Evolutionary conservation across 2,888 invertebrate species (phyloP).

Genomic region (Brachyopa scutellaris): DNA sequence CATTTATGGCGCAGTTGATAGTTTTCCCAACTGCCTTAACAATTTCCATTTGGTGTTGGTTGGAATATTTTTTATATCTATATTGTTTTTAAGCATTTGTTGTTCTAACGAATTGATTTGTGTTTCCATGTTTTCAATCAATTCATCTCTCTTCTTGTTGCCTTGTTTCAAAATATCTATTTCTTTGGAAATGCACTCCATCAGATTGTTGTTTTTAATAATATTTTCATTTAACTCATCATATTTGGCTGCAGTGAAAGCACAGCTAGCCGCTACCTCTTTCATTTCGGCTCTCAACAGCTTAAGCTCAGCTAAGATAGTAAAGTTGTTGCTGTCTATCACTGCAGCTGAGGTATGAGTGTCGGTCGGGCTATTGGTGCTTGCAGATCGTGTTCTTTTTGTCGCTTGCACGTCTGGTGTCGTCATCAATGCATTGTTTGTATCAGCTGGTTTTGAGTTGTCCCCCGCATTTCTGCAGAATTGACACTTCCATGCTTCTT

Average conservation of each 20-base stretch:
- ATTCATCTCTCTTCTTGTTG: conserved; percentile 10
- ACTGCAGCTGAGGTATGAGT: too few relatives aligned
- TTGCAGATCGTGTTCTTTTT: background rate
- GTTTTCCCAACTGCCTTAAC: background rate
- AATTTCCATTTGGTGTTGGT: background rate
- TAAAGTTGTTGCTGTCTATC: too few relatives aligned
- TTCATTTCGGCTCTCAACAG: background rate
- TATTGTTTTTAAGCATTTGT: background rate
- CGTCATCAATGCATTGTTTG: too few relatives aligned
- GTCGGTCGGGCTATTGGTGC: background rate
- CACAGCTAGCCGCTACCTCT: background rate
- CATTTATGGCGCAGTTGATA: background rate
- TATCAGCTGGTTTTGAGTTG: too few relatives aligned
- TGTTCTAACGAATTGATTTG: background rate
- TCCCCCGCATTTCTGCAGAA: too few relatives aligned
- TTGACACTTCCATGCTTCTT: background rate
- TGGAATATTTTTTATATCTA: conserved; percentile 8
- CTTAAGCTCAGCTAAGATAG: too few relatives aligned
- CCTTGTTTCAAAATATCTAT: background rate
- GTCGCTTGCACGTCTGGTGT: background rate
- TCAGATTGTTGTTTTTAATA: conserved; percentile 4
- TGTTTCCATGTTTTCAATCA: background rate
- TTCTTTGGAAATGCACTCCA: background rate
- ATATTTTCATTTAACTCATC: background rate
- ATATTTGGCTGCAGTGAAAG: background rate